Base-by-base conservation (phyloP, 2,113 vertebrate genomes). In the Aegotheles bennettii region DNA sequence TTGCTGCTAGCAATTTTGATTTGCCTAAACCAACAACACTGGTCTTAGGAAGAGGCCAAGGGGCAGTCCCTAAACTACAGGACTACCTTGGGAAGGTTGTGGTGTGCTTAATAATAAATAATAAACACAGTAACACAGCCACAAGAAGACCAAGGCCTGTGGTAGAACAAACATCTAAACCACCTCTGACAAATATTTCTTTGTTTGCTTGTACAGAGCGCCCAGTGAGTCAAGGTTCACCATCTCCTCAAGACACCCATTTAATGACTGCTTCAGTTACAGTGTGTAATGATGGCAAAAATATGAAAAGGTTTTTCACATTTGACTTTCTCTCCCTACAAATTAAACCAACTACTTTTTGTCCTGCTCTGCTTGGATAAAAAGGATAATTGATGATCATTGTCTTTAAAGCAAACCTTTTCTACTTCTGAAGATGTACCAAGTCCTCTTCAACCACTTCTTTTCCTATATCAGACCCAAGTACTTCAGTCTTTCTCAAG, bases 191-290 rank as follows among this genome's bases (percentile, higher is more conserved):
- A 43, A 63, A 68, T 12, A 43, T 16, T 56, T 4, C 12, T 47
- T 38, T 1, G 19, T 50, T 68, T 3, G 1, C 16, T 65, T 0
- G 0, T 21, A 36, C 5, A 61, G 5, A n/a, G 5, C 16, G 38
- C 18, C 35, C 43, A 54, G 13, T 29, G 13, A 59, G 23, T n/a
- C 26, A 79, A 7, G 19, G 25, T 11, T 25, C 19, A 48, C 16
- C 26, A 57, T 7, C 14, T 79, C 16, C 48, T 80, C 54, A 61
- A 15, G n/a, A 83, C 13, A 73, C 5, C 3, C 2, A 1, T 43
- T 54, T 33, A 64, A 76, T 31, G 13, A 79, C 29, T 38, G 13
- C 16, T 61, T 84, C 45, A 76, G 19, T 60, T 73, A 28, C 19
- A 45, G 8, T 15, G 11, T 31, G 11, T n/a, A 69, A 33, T 48